These are phyloP conservation scores for Dimorphilus gyrociliatus DNA, from an alignment of 2,888 invertebrate genomes.

Conservation along the genomic window DNA sequence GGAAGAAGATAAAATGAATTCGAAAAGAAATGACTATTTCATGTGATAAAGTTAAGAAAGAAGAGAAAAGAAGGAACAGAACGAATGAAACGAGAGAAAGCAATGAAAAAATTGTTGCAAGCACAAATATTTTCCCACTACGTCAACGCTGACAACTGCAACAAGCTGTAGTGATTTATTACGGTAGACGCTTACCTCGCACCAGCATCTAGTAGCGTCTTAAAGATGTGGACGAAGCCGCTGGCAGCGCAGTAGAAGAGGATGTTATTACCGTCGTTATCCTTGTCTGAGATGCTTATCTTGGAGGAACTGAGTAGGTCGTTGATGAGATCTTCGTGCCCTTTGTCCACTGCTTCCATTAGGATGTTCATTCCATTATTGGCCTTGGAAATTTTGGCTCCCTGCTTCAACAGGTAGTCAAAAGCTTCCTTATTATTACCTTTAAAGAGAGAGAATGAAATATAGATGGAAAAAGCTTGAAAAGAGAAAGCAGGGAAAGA, in stretches of 20 bases:
- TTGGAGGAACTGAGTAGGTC: conserved; percentile 7
- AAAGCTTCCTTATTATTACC: not conserved
- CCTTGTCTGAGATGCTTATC: conserved; percentile 6
- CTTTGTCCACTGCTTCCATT: conserved; percentile 13
- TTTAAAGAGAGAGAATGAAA: not conserved
- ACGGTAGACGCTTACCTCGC: conserved; percentile 3
- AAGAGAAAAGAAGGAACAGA: too few relatives aligned
- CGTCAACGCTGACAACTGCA: too few relatives aligned
- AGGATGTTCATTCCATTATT: conserved; percentile 11
- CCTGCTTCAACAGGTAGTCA: not conserved
- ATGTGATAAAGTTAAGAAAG: too few relatives aligned
- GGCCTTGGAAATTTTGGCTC: conserved; percentile 8
- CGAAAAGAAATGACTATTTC: too few relatives aligned
- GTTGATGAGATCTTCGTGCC: conserved; percentile 7
- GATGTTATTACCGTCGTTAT: conserved; percentile 11
- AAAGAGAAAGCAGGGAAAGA: too few relatives aligned
- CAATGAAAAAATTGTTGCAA: too few relatives aligned
- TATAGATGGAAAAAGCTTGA: too few relatives aligned
- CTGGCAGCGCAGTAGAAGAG: conserved; percentile 13
- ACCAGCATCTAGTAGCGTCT: conserved; percentile 11
- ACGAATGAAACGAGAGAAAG: too few relatives aligned
- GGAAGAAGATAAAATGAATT: too few relatives aligned
- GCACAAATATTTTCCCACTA: too few relatives aligned
- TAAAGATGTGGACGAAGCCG: conserved; percentile 9
- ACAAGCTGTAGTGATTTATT: too few relatives aligned